These are phyloP conservation scores for Rhinoderma darwinii DNA, from an alignment of 2,113 vertebrate species.

Conservation along the genomic window DNA sequence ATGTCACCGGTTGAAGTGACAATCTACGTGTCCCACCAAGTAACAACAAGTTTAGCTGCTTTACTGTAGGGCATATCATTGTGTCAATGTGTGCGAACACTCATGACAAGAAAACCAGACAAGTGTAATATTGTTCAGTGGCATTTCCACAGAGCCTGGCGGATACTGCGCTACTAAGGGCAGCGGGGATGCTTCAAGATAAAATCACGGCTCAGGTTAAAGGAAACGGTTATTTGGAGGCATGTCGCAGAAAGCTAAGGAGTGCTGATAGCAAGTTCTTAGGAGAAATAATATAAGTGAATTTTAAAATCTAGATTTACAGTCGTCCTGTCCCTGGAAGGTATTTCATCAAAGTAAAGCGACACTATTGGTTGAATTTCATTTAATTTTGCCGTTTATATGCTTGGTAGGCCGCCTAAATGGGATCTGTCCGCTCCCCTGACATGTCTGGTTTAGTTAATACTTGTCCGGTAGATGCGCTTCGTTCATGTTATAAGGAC, in stretches of 20 bases:
- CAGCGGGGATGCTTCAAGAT: accelerated
- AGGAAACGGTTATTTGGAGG: not conserved
- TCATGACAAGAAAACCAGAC: slow-evolving; percentile 49
- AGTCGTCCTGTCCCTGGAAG: not conserved
- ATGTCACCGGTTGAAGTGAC: slow-evolving; percentile 13
- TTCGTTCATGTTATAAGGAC: too few relatives aligned
- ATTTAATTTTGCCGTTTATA: too few relatives aligned
- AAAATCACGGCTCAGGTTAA: not conserved
- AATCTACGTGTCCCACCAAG: not conserved
- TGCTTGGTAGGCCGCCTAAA: too few relatives aligned
- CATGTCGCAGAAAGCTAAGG: not conserved
- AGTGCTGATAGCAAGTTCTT: not conserved
- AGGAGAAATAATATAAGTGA: not conserved
- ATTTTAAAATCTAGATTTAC: not conserved
- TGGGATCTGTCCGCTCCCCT: not conserved
- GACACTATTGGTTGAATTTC: too few relatives aligned
- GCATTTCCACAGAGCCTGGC: slow-evolving; percentile 50
- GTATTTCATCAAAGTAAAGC: too few relatives aligned
- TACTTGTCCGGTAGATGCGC: too few relatives aligned
- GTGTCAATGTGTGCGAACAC: not conserved
- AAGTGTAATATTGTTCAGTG: slow-evolving; percentile 48
- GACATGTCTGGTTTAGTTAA: not conserved
- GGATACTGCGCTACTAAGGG: accelerated
- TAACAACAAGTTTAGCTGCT: not conserved
- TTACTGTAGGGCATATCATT: not conserved